phyloP scores from a whole-genome alignment of 1,140 invertebrate species.

The Drosophila sproati region DNA sequence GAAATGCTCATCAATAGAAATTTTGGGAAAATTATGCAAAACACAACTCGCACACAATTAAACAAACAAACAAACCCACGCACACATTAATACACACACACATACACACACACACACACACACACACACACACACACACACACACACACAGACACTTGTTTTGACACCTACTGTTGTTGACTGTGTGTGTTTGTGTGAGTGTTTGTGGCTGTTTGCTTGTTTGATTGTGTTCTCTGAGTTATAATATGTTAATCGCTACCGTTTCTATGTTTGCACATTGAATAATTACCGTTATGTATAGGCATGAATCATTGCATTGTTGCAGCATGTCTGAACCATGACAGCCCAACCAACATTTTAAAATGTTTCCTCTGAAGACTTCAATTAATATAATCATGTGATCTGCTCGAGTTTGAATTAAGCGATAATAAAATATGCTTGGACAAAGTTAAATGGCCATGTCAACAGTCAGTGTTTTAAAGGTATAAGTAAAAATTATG shows the following conservation, averaged over 20 bases:
- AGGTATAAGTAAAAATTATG: too few species aligned
- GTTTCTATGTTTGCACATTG: conserved; percentile 80
- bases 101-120: conserved; percentile 13
- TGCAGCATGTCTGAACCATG: conserved; percentile 27
- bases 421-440: too few species aligned
- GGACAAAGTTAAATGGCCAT: too few species aligned
- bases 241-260: conserved; percentile 82
- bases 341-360: conserved; percentile 15
- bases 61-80: conserved; percentile 11
- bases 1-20: conserved; percentile 70
- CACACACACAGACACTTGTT: conserved; percentile 16
- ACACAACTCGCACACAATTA: conserved; percentile 30
- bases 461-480: too few species aligned
- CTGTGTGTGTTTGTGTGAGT: conserved; percentile 42
- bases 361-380: conserved; percentile 7
- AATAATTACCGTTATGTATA: conserved; percentile 76
- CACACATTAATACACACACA: conserved; percentile 6
- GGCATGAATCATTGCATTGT: conserved; percentile 34
- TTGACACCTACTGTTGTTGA: conserved; percentile 40
- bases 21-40: conserved; percentile 78
- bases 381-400: too few species aligned
- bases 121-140: conserved; percentile 5
- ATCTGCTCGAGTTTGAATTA: too few species aligned
- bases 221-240: conserved; percentile 66
- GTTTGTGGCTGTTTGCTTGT: conserved; percentile 41